Evolutionary conservation across 2,888 invertebrate species (phyloP), one percentile per base, ranked within the genome.

Genomic region (Stenodera caucasica): DNA sequence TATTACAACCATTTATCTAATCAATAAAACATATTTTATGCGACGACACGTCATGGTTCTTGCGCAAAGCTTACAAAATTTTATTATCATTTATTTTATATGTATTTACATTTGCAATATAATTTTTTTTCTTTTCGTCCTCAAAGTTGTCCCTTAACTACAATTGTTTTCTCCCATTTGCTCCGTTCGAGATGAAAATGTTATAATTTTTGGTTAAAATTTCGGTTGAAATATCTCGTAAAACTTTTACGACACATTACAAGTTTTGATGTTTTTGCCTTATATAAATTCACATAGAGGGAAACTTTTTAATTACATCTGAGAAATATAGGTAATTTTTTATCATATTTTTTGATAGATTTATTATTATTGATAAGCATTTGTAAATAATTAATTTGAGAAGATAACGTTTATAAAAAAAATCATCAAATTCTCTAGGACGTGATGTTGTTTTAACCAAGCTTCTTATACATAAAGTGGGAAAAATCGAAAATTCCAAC

Each of bases 11-110:
- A 52, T 61, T 56, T 58, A 58, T 52, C 53, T 53, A 64, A 64
- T 64, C 60, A 60, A 63, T 63, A 57, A 57, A 53, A 55, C 33
- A 58, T 61, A 60, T 64, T 64, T 61, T 57, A 60, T 60, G 55
- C 52, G 33, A 37, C 58, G 49, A 55, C 63, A 60, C 63, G 59
- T 60, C 57, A 54, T 54, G 45, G 49, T 53, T 54, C 57, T 53
- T 61, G 54, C 57, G 53, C 61, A 58, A 54, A 54, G 49, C 54
- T 49, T 50, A 49, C 54, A 58, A 45, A 40, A 45, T 45, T 58
- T 54, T 54, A 58, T 54, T 54, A 53, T 45, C 23, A 12, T 23
- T 12, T 45, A n/a, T 40, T 9, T 18, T 18, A 12, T 18, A 45
- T 45, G 23, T 12, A n/a, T 45, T 12, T 12, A 23, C 23, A 21